Percentiles rank a stretch among this genome's conserved stretches.
Conservation (phyloP, 2,797 vertebrate species). For the Mallotus villosus region DNA sequence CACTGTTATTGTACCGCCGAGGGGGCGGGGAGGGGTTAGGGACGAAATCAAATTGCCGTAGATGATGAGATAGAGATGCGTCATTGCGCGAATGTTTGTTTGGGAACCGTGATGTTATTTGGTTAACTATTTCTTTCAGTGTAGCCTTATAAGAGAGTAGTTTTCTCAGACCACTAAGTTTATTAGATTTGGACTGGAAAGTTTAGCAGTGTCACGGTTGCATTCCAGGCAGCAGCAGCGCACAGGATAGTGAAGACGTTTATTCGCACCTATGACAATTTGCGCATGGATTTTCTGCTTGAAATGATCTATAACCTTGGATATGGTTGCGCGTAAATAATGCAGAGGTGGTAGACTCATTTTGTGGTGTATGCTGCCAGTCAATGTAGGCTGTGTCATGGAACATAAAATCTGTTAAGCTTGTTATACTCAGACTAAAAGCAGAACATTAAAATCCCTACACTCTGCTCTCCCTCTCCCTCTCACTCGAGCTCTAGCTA, state of each 20-base stretch:
- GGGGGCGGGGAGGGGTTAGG: no score
- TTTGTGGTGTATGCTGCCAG: background rate
- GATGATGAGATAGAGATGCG: no score
- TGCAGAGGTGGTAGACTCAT: background rate
- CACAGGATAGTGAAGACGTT: no score
- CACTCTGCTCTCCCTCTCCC: conserved; percentile 9
- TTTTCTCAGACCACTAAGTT: background rate
- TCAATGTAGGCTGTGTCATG: background rate
- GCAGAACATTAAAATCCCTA: background rate
- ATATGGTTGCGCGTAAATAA: no score
- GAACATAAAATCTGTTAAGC: background rate
- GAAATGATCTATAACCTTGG: no score
- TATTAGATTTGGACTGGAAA: background rate
- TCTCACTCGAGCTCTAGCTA: no score
- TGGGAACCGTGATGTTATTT: background rate
- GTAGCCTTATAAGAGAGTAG: background rate
- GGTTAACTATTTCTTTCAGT: background rate
- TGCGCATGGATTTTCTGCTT: background rate
- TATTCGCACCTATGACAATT: no score
- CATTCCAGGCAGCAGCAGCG: no score
- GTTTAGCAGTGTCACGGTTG: background rate
- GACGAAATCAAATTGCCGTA: background rate
- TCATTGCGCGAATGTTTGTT: no score
- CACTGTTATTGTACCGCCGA: background rate
- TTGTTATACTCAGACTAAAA: conserved; percentile 2